Percentiles rank a stretch among this genome's conserved stretches.
Evolutionary conservation across 2,888 invertebrate genomes (phyloP).

Genomic region (Eupithecia tripunctaria): DNA sequence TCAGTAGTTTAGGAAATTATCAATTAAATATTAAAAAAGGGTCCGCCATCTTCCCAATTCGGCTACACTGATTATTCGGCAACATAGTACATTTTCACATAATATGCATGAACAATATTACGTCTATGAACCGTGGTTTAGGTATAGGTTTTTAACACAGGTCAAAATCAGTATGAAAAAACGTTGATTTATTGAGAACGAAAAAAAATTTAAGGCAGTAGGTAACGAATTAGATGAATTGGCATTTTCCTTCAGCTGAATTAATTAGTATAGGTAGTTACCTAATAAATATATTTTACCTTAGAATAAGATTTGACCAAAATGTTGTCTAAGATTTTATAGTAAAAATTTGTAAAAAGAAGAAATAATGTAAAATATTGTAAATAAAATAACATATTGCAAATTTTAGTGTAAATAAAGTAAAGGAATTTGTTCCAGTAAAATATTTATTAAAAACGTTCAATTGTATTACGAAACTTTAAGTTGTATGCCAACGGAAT

Average conservation of each 20-base stretch:
- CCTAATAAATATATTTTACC: slow-evolving; percentile 57
- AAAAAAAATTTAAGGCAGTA: background rate
- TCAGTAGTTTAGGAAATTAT: background rate
- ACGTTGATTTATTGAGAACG: background rate
- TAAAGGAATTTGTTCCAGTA: slow-evolving; percentile 68
- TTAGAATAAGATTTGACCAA: slow-evolving; percentile 82
- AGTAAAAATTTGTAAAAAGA: slow-evolving; percentile 58
- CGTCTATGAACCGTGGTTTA: background rate
- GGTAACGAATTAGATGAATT: background rate
- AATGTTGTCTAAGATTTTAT: slow-evolving; percentile 76
- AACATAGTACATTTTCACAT: background rate
- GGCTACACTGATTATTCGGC: background rate
- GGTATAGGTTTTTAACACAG: background rate
- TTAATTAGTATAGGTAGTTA: slow-evolving; percentile 46
- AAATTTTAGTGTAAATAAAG: slow-evolving; percentile 77
- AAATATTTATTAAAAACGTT: slow-evolving; percentile 74
- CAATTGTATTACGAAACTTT: slow-evolving; percentile 66
- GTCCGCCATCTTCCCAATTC: background rate
- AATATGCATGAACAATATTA: background rate
- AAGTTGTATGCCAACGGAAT: slow-evolving; percentile 75
- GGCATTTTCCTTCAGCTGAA: slow-evolving; percentile 50
- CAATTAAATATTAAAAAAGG: background rate
- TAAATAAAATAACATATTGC: slow-evolving; percentile 78
- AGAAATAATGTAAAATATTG: slow-evolving; percentile 64
- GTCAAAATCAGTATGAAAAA: background rate